Conservation (phyloP, 1,140 invertebrate genomes). For the Bombus huntii region DNA sequence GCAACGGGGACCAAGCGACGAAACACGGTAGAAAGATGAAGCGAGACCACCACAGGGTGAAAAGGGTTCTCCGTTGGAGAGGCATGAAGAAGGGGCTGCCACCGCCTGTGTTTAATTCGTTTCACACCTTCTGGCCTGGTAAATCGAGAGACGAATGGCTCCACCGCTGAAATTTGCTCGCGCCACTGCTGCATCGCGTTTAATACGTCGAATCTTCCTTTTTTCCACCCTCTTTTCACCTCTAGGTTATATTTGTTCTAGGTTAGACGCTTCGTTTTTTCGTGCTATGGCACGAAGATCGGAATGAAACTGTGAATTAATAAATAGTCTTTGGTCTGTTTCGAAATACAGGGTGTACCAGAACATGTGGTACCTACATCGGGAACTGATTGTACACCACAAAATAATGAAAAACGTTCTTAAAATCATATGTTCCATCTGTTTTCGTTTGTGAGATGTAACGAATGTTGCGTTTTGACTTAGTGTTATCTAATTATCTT, state of each 20-base stretch:
- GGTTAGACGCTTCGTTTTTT: background rate
- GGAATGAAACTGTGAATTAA: background rate
- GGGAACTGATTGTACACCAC: no score
- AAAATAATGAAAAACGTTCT: no score
- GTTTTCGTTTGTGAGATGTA: no score
- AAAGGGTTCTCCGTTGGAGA: slow-evolving; percentile 9
- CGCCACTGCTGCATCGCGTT: background rate
- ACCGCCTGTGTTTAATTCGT: slow-evolving; percentile 70
- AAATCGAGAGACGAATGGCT: slow-evolving; percentile 64
- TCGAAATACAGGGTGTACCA: background rate
- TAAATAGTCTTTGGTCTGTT: background rate
- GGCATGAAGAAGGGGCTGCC: slow-evolving; percentile 36
- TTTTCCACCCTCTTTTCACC: no score
- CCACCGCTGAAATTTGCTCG: slow-evolving; percentile 60
- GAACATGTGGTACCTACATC: no score
- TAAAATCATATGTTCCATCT: no score
- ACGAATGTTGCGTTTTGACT: no score
- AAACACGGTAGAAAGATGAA: slow-evolving; percentile 33
- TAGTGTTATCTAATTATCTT: no score
- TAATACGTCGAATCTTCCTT: slow-evolving; percentile 8
- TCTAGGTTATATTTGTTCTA: background rate
- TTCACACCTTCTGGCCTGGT: slow-evolving; percentile 69
- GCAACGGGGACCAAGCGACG: background rate
- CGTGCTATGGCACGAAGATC: background rate
- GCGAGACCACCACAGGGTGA: background rate